phyloP scores from a whole-genome alignment of 2,113 vertebrate species.

The Upupa epops region DNA sequence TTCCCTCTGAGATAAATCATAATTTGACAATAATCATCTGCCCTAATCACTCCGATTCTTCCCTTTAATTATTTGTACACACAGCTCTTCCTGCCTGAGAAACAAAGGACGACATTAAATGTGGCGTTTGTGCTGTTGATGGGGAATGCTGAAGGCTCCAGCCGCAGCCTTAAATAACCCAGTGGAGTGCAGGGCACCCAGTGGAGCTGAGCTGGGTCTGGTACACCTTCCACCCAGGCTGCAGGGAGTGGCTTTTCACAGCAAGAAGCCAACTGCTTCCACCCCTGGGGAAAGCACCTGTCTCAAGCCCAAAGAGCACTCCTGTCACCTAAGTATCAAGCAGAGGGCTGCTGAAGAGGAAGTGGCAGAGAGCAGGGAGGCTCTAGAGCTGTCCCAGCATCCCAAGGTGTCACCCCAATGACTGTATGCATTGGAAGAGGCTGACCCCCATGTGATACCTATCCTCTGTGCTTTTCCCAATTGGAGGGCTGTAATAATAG shows the following conservation, averaged over 20 bases:
- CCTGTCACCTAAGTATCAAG: background rate
- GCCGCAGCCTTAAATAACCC: background rate
- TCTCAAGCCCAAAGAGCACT: background rate
- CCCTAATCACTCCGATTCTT: constrained; percentile 80
- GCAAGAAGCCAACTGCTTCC: background rate
- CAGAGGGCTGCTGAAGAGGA: background rate
- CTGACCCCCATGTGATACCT: background rate
- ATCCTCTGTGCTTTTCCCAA: background rate
- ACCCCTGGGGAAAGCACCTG: background rate
- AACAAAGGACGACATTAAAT: background rate
- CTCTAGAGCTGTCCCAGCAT: background rate
- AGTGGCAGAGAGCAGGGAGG: background rate
- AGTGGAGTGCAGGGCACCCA: background rate
- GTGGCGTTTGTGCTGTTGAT: background rate
- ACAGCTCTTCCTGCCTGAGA: constrained; percentile 63
- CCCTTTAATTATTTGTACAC: constrained; percentile 82
- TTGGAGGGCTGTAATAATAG: background rate
- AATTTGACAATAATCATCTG: constrained; percentile 85
- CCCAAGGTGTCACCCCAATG: rapidly evolving
- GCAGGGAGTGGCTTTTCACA: background rate
- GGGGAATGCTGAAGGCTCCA: background rate
- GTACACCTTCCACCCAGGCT: background rate
- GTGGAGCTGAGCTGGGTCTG: rapidly evolving
- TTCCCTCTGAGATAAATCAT: constrained; percentile 83
- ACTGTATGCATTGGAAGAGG: background rate